These are phyloP conservation scores for Meleagris gallopavo DNA, from an alignment of 2,113 vertebrate genomes.

Conservation along the genomic window DNA sequence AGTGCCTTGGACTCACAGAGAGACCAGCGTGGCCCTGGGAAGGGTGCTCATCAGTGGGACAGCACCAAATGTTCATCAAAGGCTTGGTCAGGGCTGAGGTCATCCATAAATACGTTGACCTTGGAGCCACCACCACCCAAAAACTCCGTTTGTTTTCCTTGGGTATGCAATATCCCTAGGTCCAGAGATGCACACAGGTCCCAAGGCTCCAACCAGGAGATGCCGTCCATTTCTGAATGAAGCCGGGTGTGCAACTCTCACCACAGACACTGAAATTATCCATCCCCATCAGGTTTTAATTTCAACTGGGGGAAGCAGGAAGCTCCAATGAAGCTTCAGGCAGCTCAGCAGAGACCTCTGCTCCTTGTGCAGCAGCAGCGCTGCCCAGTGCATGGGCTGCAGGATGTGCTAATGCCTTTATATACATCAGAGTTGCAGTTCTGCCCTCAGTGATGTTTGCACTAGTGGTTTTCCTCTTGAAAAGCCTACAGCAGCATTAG, in stretches of 20 bases:
- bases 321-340: background rate
- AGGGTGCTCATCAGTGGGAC: background rate
- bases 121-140: background rate
- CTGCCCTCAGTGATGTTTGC: background rate
- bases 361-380: background rate
- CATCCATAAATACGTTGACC: background rate
- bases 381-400: background rate
- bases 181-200: background rate
- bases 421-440: background rate
- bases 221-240: background rate
- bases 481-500: background rate
- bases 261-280: background rate
- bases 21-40: background rate
- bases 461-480: background rate
- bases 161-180: fast-evolving
- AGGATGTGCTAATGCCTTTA: background rate
- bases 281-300: background rate
- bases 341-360: background rate
- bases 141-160: background rate
- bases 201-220: background rate
- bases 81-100: background rate
- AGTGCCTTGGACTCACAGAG: background rate
- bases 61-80: background rate
- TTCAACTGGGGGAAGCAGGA: background rate
- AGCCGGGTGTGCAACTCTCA: background rate